phyloP scores from a whole-genome alignment of 2,113 vertebrate species.

The Alces alces region DNA sequence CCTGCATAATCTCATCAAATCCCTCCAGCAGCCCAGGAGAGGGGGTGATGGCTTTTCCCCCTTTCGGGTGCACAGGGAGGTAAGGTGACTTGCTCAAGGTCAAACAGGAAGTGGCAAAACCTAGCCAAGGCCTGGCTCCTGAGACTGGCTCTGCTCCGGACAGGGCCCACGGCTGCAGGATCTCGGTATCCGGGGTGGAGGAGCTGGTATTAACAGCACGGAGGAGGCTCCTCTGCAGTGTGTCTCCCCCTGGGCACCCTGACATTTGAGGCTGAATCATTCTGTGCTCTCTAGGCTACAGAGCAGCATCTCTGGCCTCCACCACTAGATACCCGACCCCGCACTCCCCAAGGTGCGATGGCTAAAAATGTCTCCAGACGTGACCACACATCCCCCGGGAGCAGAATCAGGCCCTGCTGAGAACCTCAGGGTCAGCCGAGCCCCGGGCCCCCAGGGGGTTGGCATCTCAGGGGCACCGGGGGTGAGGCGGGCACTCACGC shows the following conservation, averaged over 20 bases:
- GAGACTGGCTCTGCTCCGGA: neutral
- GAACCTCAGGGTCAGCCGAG: neutral
- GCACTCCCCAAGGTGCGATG: neutral
- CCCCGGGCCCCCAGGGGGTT: no score
- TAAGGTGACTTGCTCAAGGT: neutral
- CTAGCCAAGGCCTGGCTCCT: neutral
- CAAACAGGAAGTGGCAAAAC: neutral
- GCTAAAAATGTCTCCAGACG: neutral
- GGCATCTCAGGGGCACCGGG: neutral
- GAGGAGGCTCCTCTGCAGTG: neutral
- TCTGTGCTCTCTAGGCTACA: no score
- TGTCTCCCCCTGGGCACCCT: neutral
- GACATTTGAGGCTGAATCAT: neutral
- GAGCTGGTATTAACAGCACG: neutral
- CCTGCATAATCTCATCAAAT: neutral
- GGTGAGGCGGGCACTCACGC: conserved; percentile 74
- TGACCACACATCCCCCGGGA: neutral
- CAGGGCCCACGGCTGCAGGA: neutral
- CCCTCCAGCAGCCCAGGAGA: neutral
- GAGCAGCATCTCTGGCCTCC: neutral
- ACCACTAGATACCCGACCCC: rapidly evolving
- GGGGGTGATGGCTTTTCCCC: rapidly evolving
- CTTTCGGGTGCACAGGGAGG: neutral
- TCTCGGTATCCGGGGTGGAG: rapidly evolving
- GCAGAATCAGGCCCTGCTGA: neutral